Base-by-base conservation (phyloP, 2,888 invertebrate species). In the Epistrophella euchroma region DNA sequence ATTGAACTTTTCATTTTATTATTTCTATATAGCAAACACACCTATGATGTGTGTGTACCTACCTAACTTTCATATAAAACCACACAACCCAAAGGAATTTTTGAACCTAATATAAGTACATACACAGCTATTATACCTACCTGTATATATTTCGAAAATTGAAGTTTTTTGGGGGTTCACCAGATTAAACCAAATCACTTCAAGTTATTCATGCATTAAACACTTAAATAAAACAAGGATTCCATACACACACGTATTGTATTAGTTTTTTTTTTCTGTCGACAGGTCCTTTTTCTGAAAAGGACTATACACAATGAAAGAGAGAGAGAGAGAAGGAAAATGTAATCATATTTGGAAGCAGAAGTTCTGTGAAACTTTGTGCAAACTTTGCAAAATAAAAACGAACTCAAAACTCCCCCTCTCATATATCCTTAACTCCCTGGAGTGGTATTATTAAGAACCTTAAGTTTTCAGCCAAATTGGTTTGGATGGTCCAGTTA, bases 141-240 rank as follows among this genome's bases (percentile, higher is more conserved):
- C 50, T 50, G 32, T 32, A 35, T 25, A 56, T 66, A 56, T 50
- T 68, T 19, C 10, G 35, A 45, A 19, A 68, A 74, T 37, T 11
- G n/a, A 58, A 64, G 70, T 71, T 71, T 56, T 52, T 56, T 40
- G 19, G 32, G 28, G 55, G 71, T 56, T 52, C 62, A 40, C 56
- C 60, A 70, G 73, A 78, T 83, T 83, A 78, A 74, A 73, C 17
- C 56, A 37, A 70, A 83, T 82, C 82, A 77, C 72, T 77, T 72
- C 52, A 37, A 78, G 62, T 56, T 70, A 73, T 83, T 83, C 68
- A 78, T 68, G 62, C 74, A 83, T 74, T 74, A 45, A 71, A 75
- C 73, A 71, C 66, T 76, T 22, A 43, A 70, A 56, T 43, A 71
- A 43, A 71, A 74, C 66, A 71, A 71, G 32, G 35, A 35, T 50